These are phyloP conservation scores for Lindbergichthys nudifrons DNA, from an alignment of 2,797 vertebrate species.

Conservation along the genomic window DNA sequence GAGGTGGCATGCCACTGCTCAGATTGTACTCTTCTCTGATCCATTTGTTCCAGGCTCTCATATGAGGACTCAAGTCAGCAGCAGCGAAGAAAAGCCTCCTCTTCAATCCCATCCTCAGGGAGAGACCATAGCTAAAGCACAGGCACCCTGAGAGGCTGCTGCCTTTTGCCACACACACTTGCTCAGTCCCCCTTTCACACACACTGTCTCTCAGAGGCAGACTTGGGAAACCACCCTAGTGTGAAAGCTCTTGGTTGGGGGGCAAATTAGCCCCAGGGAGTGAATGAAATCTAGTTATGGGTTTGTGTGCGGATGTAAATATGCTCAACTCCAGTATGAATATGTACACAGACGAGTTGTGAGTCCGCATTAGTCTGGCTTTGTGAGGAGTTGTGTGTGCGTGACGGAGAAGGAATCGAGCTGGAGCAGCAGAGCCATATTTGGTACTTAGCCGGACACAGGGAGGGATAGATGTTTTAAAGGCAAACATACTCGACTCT, in stretches of 20 bases:
- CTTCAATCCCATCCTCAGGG: constrained; percentile 54
- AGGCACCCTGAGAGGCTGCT: constrained; percentile 47
- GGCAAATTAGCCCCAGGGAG: constrained; percentile 44
- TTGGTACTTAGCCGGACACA: constrained; percentile 29
- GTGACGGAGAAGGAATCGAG: constrained; percentile 30
- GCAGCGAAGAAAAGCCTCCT: constrained; percentile 52
- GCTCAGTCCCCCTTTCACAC: constrained; percentile 15
- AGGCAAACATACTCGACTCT: constrained; percentile 24
- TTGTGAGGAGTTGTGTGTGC: constrained; percentile 26
- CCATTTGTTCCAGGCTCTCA: constrained; percentile 68
- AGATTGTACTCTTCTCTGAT: constrained; percentile 62
- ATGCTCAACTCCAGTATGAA: constrained; percentile 20
- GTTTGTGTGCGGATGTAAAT: constrained; percentile 38
- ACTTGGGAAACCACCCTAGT: constrained; percentile 45
- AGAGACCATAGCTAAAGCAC: constrained; percentile 59
- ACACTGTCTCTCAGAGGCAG: constrained; percentile 22
- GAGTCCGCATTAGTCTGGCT: constrained; percentile 23
- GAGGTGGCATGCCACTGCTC: constrained; percentile 40
- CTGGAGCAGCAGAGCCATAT: constrained; percentile 32
- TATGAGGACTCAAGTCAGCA: constrained; percentile 50
- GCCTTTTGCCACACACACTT: constrained; percentile 34
- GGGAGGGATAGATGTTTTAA: constrained; percentile 9
- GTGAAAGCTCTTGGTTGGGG: constrained; percentile 60
- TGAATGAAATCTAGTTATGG: constrained; percentile 39
- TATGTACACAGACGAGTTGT: constrained; percentile 30